Percentiles rank a stretch among this genome's conserved stretches.
These are phyloP conservation scores for Therioaphis trifolii DNA, from an alignment of 2,888 invertebrate species.

Conservation along the genomic window DNA sequence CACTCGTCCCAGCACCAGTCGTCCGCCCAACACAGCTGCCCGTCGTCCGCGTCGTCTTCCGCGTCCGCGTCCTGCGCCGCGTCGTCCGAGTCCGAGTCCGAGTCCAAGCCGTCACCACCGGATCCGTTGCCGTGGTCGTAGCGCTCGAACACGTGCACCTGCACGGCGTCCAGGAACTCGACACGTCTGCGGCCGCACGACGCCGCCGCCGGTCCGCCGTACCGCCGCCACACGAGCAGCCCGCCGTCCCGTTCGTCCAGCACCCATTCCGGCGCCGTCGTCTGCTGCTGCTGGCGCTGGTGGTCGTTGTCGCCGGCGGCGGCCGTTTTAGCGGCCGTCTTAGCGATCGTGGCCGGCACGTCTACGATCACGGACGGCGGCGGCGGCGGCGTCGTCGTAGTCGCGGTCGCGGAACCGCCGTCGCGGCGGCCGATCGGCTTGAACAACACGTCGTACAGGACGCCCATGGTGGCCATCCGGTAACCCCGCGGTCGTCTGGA, in stretches of 20 bases:
- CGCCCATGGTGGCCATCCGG: constrained; percentile 20
- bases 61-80: neutral
- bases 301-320: neutral
- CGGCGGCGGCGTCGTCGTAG: neutral
- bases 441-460: constrained; percentile 56
- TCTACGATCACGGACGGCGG: no score
- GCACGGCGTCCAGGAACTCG: constrained; percentile 51
- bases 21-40: neutral
- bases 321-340: neutral
- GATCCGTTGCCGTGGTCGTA: constrained; percentile 8
- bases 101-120: neutral
- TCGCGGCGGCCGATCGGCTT: constrained; percentile 33
- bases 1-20: constrained; percentile 18
- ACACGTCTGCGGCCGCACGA: constrained; percentile 28
- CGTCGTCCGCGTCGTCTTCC: constrained; percentile 18
- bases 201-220: constrained; percentile 11
- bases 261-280: constrained; percentile 43
- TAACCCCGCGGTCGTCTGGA: neutral
- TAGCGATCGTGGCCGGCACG: no score
- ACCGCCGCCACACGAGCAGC: constrained; percentile 11
- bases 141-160: constrained; percentile 50
- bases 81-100: no score
- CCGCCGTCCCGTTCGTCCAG: constrained; percentile 49
- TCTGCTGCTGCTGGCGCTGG: neutral
- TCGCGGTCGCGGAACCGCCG: neutral